Base-by-base conservation (phyloP, 2,797 vertebrate genomes). In the Acanthurus tractus region DNA sequence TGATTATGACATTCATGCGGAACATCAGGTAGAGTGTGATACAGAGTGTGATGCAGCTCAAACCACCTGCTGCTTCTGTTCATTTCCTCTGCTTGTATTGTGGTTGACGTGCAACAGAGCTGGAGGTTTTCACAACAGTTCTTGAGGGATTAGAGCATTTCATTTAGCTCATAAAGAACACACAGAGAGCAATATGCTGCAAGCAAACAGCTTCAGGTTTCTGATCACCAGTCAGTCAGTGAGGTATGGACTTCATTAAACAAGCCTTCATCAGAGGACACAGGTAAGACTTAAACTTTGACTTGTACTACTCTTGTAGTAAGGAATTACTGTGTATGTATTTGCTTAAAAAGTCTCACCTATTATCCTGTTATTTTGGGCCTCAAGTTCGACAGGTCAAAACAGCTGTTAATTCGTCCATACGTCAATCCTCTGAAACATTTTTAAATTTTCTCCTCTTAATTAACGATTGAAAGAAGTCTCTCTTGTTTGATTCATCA, bases 11-110 rank as follows among this genome's bases (percentile, higher is more conserved):
- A 52, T 12, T 9, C 6, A 0, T 11, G 29, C 49, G 22, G 8
- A 57, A 38, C n/a, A 34, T 59, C 8, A 50, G 13, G 6, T 1
- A 14, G 22, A 8, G 3, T 29, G 45, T 63, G 15, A 9, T 6
- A 7, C 14, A 0, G 15, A 7, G 1, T 2, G 3, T 44, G 17
- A 15, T 56, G 38, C 75, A 73, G 57, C 68, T 69, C 66, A 59
- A 84, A 78, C 70, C 79, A 34, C 34, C 42, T 13, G 53, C 54
- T 73, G 76, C 74, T 70, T 17, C 55, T 8, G 56, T 79, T 69
- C 81, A 81, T 77, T 88, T 91, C 91, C 91, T 88, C 75, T 86
- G 58, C 42, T 23, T 53, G 2, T 75, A 54, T 76, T 89, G 90
- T 67, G 87, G 85, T 88, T 34, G 29, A 34, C 6, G 6, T 6